These are phyloP conservation scores for Microtus ochrogaster DNA, from an alignment of 2,113 vertebrate species.

Conservation along the genomic window DNA sequence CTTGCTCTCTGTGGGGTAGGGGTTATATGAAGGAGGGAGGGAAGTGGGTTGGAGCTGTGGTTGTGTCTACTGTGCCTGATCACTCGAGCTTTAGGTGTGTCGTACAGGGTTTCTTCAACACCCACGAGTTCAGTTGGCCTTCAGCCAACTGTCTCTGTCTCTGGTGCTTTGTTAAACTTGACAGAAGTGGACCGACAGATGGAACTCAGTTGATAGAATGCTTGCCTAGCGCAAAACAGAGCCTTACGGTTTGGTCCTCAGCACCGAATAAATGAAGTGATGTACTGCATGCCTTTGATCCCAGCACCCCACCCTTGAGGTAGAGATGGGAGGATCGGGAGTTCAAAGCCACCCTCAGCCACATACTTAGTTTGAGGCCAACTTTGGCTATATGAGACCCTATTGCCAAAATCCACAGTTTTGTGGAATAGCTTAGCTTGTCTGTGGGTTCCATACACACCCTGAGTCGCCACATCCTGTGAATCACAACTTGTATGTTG, in stretches of 20 bases:
- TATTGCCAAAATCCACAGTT: not conserved
- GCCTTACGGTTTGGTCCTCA: not conserved
- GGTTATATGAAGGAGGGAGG: not conserved
- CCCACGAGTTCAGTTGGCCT: not conserved
- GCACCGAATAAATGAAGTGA: not conserved
- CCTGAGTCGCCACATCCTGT: not conserved
- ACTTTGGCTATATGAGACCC: not conserved
- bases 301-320: no score
- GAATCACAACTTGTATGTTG: not conserved
- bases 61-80: not conserved
- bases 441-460: not conserved
- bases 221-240: not conserved
- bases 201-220: not conserved
- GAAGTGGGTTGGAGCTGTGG: not conserved
- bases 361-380: not conserved
- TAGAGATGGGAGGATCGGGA: not conserved
- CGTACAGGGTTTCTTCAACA: constrained; percentile 3
- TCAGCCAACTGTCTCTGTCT: not conserved
- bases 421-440: not conserved
- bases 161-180: not conserved
- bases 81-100: not conserved
- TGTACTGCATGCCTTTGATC: not conserved
- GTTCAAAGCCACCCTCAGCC: not conserved
- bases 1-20: not conserved
- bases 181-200: not conserved